Evolutionary conservation across 2,888 invertebrate species (phyloP).

Genomic region (Melinopterus prodromus): DNA sequence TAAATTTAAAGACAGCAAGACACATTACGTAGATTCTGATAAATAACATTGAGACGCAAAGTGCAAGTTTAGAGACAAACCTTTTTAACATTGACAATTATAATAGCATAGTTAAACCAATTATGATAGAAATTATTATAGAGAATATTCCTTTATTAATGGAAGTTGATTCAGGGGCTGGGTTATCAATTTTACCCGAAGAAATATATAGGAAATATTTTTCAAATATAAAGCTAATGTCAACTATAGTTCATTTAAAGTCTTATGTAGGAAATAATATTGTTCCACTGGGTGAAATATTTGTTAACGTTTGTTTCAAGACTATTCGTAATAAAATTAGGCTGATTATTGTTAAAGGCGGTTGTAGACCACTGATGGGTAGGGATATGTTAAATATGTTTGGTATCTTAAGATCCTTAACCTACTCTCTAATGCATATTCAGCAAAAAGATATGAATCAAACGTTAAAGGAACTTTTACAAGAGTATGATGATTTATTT

Average conservation of each 20-base stretch:
- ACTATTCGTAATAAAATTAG: slow-evolving; percentile 10
- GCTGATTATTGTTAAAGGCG: slow-evolving; percentile 23
- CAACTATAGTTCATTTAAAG: slow-evolving; percentile 19
- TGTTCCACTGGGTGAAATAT: too few species aligned
- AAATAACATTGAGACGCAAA: too few species aligned
- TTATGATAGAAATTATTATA: slow-evolving; percentile 26
- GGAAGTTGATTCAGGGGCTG: slow-evolving; percentile 33
- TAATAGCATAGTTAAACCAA: slow-evolving; percentile 20
- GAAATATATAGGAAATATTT: slow-evolving; percentile 28
- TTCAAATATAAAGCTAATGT: slow-evolving; percentile 18
- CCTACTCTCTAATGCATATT: not conserved
- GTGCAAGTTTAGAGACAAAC: slow-evolving; percentile 21
- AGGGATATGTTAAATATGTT: slow-evolving; percentile 28
- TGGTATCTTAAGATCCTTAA: not conserved
- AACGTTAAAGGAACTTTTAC: slow-evolving; percentile 18
- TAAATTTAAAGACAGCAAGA: slow-evolving; percentile 12
- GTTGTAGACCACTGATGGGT: slow-evolving; percentile 28
- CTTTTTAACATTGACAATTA: slow-evolving; percentile 23
- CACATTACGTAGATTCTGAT: not conserved
- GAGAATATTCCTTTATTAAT: slow-evolving; percentile 21
- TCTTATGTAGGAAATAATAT: slow-evolving; percentile 21
- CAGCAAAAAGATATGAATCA: not conserved
- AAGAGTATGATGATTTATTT: slow-evolving; percentile 27
- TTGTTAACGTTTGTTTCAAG: slow-evolving; percentile 16
- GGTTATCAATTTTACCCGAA: slow-evolving; percentile 26